Evolutionary conservation across 1,140 invertebrate species (phyloP).

Genomic region (Liolophura sinensis): DNA sequence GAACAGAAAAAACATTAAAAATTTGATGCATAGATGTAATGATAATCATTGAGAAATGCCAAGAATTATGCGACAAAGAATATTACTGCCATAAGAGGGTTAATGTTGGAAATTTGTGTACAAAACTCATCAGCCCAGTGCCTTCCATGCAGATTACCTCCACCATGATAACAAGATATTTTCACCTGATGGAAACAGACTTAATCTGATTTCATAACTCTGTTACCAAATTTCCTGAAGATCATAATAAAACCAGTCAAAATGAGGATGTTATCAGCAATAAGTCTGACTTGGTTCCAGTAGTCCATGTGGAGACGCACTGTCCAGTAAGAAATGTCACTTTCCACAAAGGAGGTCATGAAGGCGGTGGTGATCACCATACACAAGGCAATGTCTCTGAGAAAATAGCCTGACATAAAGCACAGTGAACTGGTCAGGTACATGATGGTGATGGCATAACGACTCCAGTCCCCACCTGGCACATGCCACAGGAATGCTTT

Average conservation of each 20-base stretch:
- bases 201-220: constrained; percentile 7
- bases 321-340: constrained; percentile 35
- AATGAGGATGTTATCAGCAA: constrained; percentile 28
- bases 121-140: too few relatives aligned
- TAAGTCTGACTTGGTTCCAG: constrained; percentile 37
- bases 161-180: too few relatives aligned
- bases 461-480: constrained; percentile 32
- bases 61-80: too few relatives aligned
- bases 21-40: too few relatives aligned
- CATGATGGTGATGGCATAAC: constrained; percentile 31
- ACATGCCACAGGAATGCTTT: constrained; percentile 33
- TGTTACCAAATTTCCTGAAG: constrained; percentile 22
- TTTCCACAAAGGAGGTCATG: constrained; percentile 27
- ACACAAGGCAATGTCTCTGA: constrained; percentile 32
- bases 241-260: constrained; percentile 28
- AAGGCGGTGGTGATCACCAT: constrained; percentile 22
- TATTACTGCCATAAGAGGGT: too few relatives aligned
- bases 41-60: too few relatives aligned
- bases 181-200: too few relatives aligned
- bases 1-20: too few relatives aligned
- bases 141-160: too few relatives aligned
- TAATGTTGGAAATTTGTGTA: too few relatives aligned
- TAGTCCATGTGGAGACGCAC: constrained; percentile 24
- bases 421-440: constrained; percentile 35
- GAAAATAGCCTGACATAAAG: constrained; percentile 43